Base-by-base conservation (phyloP, 2,888 invertebrate genomes). In the Teinopalpus imperialis region DNA sequence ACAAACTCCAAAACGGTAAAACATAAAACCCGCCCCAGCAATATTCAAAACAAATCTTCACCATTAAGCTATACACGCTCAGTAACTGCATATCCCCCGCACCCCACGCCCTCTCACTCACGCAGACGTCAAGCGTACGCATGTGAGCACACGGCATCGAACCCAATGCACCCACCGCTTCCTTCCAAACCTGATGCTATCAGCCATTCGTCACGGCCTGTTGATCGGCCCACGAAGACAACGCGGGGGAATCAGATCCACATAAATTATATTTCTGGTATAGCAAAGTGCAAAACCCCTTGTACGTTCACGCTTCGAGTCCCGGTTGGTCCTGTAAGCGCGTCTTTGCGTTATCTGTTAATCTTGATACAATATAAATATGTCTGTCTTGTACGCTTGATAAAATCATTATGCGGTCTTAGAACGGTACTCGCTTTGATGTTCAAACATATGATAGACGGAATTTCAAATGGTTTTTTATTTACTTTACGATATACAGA, bases 221-320 rank as follows among this genome's bases (percentile, higher is more conserved):
- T 41, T 51, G 57, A 41, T 49, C 51, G 52, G 55, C 43, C 35
- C 43, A 48, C 48, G 39, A 46, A 49, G 53, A 59, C 57, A 55
- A 52, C 53, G 48, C 53, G 41, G 49, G 48, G n/a, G 55, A 51
- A 56, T 54, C 57, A 54, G 51, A 59, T 59, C 51, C 44, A 32
- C 48, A 57, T 59, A 53, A 53, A 54, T 52, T 55, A 51, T 44
- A 44, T 31, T 31, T 37, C 36, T 44, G 43, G 43, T 37, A 24
- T 37, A 37, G 18, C 24, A 26, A 37, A 44, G 32, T 32, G 45
- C 45, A 39, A 37, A 45, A 39, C 30, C 26, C 13, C 45, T 31
- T 45, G 45, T 39, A 39, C 36, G 23, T 54, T 56, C 50, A 56
- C 56, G 54, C 54, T 56, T 49, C 49, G 47, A 48, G 49, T 50